Base-by-base conservation (phyloP, 1,140 invertebrate genomes). In the Drosophila setifemur region DNA sequence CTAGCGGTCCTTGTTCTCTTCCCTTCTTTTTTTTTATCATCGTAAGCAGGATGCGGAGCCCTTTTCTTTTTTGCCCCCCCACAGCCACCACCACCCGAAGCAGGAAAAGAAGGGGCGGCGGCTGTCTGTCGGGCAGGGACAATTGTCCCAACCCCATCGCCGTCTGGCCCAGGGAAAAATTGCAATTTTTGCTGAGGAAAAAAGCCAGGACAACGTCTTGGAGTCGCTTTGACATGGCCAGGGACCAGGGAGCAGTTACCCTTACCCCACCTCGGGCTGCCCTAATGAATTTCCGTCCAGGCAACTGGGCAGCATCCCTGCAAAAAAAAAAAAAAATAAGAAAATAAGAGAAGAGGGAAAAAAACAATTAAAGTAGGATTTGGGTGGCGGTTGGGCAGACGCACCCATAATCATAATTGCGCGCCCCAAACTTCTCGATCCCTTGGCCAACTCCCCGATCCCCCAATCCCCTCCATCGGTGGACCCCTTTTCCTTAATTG, bases 261-360 rank as follows among this genome's bases (percentile, higher is more conserved):
- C 43, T 29, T 33, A 16, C 28, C 9, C 19, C 35, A 11, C 54
- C 48, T 37, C 40, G 16, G 67, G 81, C 67, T 66, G 82, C 81
- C 81, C 81, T 86, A 86, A 86, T 86, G 81, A 86, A 86, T 86
- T 86, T 86, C 81, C 82, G 82, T 76, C 81, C 81, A 75, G 67
- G 54, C 74, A 76, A 76, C 71, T 75, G 72, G 73, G 72, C 53
- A 77, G 63, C 73, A 81, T 67, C 58, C 69, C 81, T 45, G 52
- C 35, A 54, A 16, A 33, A 35, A 29, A 6, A 44, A 21, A 37
- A 63, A 7, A 31, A 42, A 8, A 58, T n/a, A n/a, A 29, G 8
- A 44, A 21, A 37, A 63, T 9, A 31, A 42, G n/a, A 58, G 52
- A 54, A 45, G 52, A 39, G 37, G 49, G 26, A 33, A 66, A 83